Base-by-base conservation (phyloP, 1,140 invertebrate species). In the Thalassaphorura encarpata region DNA sequence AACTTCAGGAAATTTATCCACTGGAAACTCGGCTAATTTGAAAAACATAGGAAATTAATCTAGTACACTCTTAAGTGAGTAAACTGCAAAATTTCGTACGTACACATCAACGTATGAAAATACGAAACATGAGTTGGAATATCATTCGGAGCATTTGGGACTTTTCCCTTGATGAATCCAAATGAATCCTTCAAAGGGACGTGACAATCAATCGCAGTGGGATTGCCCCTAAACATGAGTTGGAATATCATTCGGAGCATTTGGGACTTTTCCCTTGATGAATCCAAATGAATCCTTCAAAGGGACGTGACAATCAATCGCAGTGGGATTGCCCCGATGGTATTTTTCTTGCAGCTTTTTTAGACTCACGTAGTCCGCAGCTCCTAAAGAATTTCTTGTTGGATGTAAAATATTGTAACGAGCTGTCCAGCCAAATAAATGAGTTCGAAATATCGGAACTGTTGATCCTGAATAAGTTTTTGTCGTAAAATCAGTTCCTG, bases 351-450 rank as follows among this genome's bases (percentile, higher is more conserved):
- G 36, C 23, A 42, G 49, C n/a, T 45, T 49, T 13, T 57, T 36
- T 5, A 52, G 29, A 21, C 52, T 33, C 24, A 57, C 55, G 36
- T 57, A 57, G 19, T 52, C 55, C 0, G 55, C 40, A 1, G 50
- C 55, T 13, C 55, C 55, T 6, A 57, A 41, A 0, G 55, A 41
- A 0, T 19, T 6, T 16, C 41, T 40, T 24, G 39, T 57, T 15
- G 55, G 21, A 19, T 52, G 31, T 19, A 57, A 28, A 45, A 57
- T 52, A 36, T 57, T 52, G 41, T 57, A 57, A 11, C 41, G 40
- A 13, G 55, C 55, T 21, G 55, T 8, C 55, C 55, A 57, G 2
- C 48, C 55, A 28, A 33, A 57, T 4, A 52, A 41, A 13, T 39
- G 18, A 4, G 6, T n/a, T 36, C 33, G 11, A n/a, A n/a, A 21